Conservation (phyloP, 2,797 vertebrate genomes). For the Poecilia wingei region DNA sequence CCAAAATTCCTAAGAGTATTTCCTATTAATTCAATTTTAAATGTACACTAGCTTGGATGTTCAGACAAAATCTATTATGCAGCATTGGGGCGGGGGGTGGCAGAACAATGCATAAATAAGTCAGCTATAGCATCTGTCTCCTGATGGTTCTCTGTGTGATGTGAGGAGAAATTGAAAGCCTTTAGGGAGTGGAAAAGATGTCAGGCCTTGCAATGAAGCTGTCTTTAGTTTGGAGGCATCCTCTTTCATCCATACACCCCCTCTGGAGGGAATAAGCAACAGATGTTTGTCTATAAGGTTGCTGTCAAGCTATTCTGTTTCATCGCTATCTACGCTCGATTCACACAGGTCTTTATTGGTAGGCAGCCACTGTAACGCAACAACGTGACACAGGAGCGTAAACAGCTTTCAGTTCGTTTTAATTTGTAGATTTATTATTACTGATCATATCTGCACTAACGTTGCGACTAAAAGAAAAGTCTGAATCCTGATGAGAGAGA, state of each 20-base stretch:
- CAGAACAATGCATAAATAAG: conserved; percentile 21
- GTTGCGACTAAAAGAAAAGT: conserved; percentile 4
- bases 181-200: conserved; percentile 18
- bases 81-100: conserved; percentile 2
- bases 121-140: conserved; percentile 35
- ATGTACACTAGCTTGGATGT: not conserved
- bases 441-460: not conserved
- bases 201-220: conserved; percentile 26
- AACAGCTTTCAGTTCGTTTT: conserved; percentile 13
- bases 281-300: conserved; percentile 37
- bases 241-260: not conserved
- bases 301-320: conserved; percentile 12
- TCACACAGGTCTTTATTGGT: conserved; percentile 6
- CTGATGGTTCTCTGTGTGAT: conserved; percentile 35
- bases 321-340: not conserved
- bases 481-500: conserved; percentile 2
- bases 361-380: conserved; percentile 4
- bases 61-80: conserved; percentile 3
- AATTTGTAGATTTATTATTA: not conserved
- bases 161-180: conserved; percentile 21
- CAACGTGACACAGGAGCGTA: not conserved
- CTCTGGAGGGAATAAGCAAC: conserved; percentile 24
- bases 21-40: conserved; percentile 1
- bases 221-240: conserved; percentile 27
- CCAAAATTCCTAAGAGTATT: not conserved